Base-by-base conservation (phyloP, 1,140 invertebrate species). In the Achroia grisella region DNA sequence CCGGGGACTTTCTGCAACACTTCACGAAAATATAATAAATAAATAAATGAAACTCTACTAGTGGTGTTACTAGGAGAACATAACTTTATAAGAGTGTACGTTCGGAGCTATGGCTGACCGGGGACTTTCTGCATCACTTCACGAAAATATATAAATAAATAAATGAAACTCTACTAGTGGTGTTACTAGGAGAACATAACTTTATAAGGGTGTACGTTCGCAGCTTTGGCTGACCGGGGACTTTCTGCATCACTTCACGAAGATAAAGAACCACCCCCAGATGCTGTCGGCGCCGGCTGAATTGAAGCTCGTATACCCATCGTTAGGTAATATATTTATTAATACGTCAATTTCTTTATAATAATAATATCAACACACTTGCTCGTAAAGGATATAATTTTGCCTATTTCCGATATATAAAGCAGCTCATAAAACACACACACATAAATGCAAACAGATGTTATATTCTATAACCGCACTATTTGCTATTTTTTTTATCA, bases 251-350 rank as follows among this genome's bases (percentile, higher is more conserved):
- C 53, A 81, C 37, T 80, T 87, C 55, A 75, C 71, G 4, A 76
- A 77, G 44, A 74, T 67, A 8, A 71, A 72, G 48, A 59, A 75
- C 14, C 68, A 71, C 1, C 54, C 82, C 4, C 70, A 72, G 42
- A 46, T 59, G 37, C 37, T 87, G 23, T 47, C 66, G 0, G 39
- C 72, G 14, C 63, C 66, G 2, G 85, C 89, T 0, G 72, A 80
- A 11, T 78, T 90, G 12, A 84, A 87, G 35, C 80, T 89, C 11
- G 87, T 87, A 8, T 87, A 87, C 50, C 85, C 82, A 0, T 84
- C 85, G 0, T 44, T 86, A 71, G 92, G 76, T 83, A 40, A 62
- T 48, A 50, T 2, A n/a, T 10, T 11, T 8, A 8, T 23, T n/a
- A n/a, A n/a, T n/a, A n/a, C n/a, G 4, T 8, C n/a, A n/a, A n/a